Evolutionary conservation across 2,888 invertebrate genomes (phyloP).

Genomic region (Cerastis leucographa): DNA sequence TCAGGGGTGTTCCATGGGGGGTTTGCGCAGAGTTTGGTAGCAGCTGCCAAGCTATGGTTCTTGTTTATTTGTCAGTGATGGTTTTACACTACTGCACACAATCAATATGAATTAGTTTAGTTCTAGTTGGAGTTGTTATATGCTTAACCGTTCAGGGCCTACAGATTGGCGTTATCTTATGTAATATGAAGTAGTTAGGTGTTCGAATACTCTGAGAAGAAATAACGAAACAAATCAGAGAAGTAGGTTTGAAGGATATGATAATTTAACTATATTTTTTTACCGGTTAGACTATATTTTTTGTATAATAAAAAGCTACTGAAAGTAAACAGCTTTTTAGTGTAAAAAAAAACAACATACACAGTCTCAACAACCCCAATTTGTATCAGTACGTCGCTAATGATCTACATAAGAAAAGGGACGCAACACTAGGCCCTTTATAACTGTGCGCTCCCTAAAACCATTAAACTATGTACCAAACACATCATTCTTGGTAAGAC

Average conservation of each 20-base stretch:
- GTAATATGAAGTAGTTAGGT: too few relatives aligned
- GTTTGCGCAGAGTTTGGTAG: background rate
- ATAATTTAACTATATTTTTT: too few relatives aligned
- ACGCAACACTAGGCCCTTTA: background rate
- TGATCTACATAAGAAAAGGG: conserved; percentile 5
- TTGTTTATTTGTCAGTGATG: background rate
- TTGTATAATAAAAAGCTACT: too few relatives aligned
- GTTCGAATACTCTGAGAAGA: too few relatives aligned
- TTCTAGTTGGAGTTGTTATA: too few relatives aligned
- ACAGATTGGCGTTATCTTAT: too few relatives aligned
- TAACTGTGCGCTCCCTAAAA: background rate
- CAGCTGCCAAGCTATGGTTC: background rate
- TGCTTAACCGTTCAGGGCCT: too few relatives aligned
- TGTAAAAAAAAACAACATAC: background rate
- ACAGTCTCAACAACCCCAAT: background rate
- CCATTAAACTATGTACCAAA: background rate
- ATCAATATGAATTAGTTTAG: too few relatives aligned
- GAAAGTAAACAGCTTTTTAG: background rate
- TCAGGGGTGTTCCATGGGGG: background rate
- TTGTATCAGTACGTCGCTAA: background rate
- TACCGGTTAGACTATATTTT: too few relatives aligned
- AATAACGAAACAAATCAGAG: too few relatives aligned
- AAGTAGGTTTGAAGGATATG: too few relatives aligned
- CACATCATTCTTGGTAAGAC: background rate
- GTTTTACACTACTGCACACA: too few relatives aligned